Conservation (phyloP, 1,140 invertebrate species). For the Rhyacophila brunnea region DNA sequence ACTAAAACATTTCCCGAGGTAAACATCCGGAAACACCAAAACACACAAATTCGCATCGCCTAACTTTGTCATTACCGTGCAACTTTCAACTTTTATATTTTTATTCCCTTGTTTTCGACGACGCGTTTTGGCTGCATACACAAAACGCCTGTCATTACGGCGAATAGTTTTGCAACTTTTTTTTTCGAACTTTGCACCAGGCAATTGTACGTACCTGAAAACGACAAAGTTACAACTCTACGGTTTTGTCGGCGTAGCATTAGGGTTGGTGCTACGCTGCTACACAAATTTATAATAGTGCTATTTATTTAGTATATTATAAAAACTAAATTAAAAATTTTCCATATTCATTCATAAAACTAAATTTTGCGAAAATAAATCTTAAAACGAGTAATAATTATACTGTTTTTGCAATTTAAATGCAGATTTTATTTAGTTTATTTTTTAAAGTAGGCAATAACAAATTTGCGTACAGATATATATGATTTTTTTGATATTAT, state of each 20-base stretch:
- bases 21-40: conserved; percentile 20
- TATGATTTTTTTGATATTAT: too few relatives aligned
- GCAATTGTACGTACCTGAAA: not conserved
- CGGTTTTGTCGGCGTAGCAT: not conserved
- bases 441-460: too few relatives aligned
- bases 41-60: conserved; percentile 15
- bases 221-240: too few relatives aligned
- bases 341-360: too few relatives aligned
- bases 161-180: conserved; percentile 3
- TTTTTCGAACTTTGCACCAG: not conserved
- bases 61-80: conserved; percentile 24
- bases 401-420: too few relatives aligned
- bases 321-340: too few relatives aligned
- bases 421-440: too few relatives aligned
- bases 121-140: not conserved
- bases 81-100: conserved; percentile 24
- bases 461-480: too few relatives aligned
- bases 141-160: conserved; percentile 14
- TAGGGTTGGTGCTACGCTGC: not conserved
- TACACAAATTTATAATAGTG: too few relatives aligned
- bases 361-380: too few relatives aligned
- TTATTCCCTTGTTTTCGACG: conserved; percentile 31
- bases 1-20: conserved; percentile 1
- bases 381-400: too few relatives aligned
- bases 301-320: too few relatives aligned